These are phyloP conservation scores for Herminia tarsipennalis DNA, from an alignment of 2,888 invertebrate species.

Conservation along the genomic window DNA sequence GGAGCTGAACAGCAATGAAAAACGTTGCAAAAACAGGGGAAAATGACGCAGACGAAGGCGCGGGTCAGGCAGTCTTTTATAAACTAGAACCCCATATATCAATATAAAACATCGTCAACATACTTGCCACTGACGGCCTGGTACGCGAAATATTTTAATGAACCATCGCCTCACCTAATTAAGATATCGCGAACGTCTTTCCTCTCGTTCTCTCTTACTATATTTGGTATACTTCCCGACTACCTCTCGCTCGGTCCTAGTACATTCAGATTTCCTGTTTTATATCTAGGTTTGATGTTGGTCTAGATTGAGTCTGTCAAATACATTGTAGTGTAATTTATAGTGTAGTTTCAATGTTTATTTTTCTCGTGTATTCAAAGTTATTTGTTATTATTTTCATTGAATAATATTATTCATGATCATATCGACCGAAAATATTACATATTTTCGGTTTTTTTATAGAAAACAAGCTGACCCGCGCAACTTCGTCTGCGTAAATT, in stretches of 20 bases:
- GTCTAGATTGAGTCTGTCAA: conserved; percentile 22
- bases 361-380: neutral
- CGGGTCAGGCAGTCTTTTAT: too few species aligned
- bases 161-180: conserved; percentile 51
- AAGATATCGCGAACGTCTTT: conserved; percentile 45
- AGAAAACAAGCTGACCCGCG: too few species aligned
- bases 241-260: conserved; percentile 36
- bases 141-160: conserved; percentile 56
- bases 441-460: too few species aligned
- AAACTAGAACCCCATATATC: too few species aligned
- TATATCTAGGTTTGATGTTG: conserved; percentile 26
- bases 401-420: too few species aligned
- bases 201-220: conserved; percentile 35
- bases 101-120: conserved; percentile 13
- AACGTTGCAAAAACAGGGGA: too few species aligned
- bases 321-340: neutral
- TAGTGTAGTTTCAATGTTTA: neutral
- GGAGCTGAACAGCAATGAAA: too few species aligned
- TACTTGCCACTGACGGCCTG: conserved; percentile 39
- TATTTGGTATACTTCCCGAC: conserved; percentile 21
- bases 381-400: neutral
- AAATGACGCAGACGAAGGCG: too few species aligned
- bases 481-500: too few species aligned
- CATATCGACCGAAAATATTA: too few species aligned
- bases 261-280: conserved; percentile 37